phyloP scores from a whole-genome alignment of 1,140 invertebrate genomes.

The Magallana ariakensis region DNA sequence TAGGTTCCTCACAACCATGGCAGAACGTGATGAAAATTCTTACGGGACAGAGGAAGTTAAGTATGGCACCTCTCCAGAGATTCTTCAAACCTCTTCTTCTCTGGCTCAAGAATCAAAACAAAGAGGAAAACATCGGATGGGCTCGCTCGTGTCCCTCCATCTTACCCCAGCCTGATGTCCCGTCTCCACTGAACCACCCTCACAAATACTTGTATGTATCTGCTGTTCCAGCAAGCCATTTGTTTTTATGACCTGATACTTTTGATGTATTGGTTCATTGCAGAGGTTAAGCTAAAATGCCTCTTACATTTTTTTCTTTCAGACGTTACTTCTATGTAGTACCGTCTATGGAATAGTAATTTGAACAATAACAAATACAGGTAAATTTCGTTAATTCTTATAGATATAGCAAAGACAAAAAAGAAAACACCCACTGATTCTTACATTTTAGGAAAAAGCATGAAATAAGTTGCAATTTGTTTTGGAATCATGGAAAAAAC shows the following conservation, averaged over 20 bases:
- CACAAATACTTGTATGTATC: constrained; percentile 9
- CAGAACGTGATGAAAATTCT: constrained; percentile 89
- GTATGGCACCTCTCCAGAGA: constrained; percentile 83
- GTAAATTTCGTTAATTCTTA: no score
- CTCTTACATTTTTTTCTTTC: background rate
- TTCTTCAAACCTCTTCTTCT: constrained; percentile 82
- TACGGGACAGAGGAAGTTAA: constrained; percentile 87
- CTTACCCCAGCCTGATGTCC: background rate
- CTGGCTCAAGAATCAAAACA: constrained; percentile 84
- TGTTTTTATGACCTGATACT: no score
- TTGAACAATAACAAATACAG: no score
- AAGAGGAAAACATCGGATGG: constrained; percentile 62
- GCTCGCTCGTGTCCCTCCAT: constrained; percentile 52
- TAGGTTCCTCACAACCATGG: constrained; percentile 91
- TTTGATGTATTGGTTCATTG: no score
- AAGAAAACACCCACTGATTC: no score
- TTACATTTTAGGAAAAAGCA: no score
- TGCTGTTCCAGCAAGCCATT: background rate
- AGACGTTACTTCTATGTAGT: constrained; percentile 1
- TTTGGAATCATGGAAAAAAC: no score
- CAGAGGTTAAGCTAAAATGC: background rate
- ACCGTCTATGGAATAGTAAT: background rate
- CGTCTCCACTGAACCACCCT: background rate
- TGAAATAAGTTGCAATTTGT: no score
- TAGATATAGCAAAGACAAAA: no score